A percentile compares a stretch with the other conserved stretches of the same genome.
Conservation (phyloP, 2,888 invertebrate species). For the Yponomeuta plumbellus region DNA sequence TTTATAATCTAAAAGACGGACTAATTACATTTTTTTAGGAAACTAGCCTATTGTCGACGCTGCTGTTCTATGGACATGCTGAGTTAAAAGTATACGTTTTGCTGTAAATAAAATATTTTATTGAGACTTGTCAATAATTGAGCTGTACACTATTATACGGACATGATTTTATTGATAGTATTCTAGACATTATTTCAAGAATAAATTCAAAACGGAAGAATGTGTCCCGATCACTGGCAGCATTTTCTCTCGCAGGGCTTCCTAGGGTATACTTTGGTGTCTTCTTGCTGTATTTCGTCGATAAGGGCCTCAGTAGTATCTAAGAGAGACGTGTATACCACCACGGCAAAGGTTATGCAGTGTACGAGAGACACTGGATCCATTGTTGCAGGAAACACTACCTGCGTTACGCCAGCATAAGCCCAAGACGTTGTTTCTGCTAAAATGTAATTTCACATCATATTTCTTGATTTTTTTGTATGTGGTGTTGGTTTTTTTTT, state of each 20-base stretch:
- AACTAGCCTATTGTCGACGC: too few relatives aligned
- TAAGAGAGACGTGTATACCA: slow-evolving; percentile 22
- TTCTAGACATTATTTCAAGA: background rate
- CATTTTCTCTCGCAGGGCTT: background rate
- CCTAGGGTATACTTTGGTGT: background rate
- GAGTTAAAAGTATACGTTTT: background rate
- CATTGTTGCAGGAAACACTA: slow-evolving; percentile 27
- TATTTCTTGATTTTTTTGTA: background rate
- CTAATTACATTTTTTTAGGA: too few relatives aligned
- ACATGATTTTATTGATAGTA: background rate
- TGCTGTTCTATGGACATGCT: background rate
- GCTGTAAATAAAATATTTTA: background rate
- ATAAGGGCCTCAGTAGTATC: background rate
- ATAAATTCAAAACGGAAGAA: background rate
- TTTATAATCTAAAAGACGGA: too few relatives aligned
- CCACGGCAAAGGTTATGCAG: slow-evolving; percentile 34
- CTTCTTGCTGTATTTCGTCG: background rate
- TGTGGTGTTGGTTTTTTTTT: background rate
- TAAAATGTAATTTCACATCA: background rate
- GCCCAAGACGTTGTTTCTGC: background rate
- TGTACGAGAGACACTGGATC: slow-evolving; percentile 36
- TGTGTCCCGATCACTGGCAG: background rate
- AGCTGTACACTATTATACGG: background rate
- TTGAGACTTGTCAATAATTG: background rate
- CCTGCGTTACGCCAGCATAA: background rate